Evolutionary conservation across 2,797 vertebrate species (phyloP), one percentile per base, ranked within the genome.

Genomic region (Acomys russatus): DNA sequence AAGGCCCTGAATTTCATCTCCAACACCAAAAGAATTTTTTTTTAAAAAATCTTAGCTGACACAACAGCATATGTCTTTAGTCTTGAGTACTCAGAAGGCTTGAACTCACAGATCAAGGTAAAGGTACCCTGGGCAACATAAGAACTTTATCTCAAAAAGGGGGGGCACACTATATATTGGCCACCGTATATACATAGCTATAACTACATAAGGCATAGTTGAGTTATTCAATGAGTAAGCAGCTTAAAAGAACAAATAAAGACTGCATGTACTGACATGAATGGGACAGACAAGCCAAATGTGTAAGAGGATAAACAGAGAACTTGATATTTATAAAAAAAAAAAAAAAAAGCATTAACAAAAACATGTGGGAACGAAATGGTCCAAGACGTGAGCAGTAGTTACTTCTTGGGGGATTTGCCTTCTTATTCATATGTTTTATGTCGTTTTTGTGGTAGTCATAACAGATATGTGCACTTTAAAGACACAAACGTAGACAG

Each of bases 401-500:
- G 56, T 89, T 89, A 89, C 18, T 10, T 44, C 56, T 91, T n/a
- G 35, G 30, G 76, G 89, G 80, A 17, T 92, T 25, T n/a, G 70
- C 78, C 80, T 86, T 92, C 76, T 93, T 85, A 82, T 90, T 82
- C 25, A 4, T 23, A 64, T 7, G 71, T 64, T 90, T 70, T 10
- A 77, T 79, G 28, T 17, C 74, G 56, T 92, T 83, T 90, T 74
- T 17, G 88, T 90, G 30, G 73, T 59, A 96, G 77, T 59, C n/a
- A 82, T 63, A 88, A 61, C 18, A 4, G 68, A 20, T 66, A 61
- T 33, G 44, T 22, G 59, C 22, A 91, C 78, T 93, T 94, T 82
- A 73, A 88, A 95, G 83, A 86, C 8, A 89, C 38, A 90, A 89
- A 88, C 18, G 85, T 11, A 89, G 86, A 88, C 23, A 92, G 18